Evolutionary conservation across 2,113 vertebrate genomes (phyloP).

Genomic region (Datnioides undecimradiatus): DNA sequence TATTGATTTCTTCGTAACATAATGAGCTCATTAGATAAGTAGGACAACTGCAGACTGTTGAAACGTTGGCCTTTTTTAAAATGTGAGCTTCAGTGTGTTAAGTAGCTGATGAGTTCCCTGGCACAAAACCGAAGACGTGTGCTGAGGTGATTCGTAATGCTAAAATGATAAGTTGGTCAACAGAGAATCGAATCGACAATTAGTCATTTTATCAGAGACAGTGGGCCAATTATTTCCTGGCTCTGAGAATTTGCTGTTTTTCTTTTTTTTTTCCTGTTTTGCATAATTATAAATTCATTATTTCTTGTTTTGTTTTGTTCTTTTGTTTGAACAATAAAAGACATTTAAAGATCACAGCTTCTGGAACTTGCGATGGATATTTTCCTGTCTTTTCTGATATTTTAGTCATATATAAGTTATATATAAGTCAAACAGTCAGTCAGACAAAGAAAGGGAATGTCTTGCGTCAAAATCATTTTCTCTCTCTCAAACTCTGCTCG

Average conservation of each 20-base stretch:
- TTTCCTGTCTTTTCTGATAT: not conserved
- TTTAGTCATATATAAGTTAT: too few species aligned
- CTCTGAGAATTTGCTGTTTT: not conserved
- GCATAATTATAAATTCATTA: too few species aligned
- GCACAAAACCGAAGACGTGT: not conserved
- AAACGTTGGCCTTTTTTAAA: not conserved
- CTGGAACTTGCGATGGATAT: not conserved
- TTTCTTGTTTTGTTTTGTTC: not conserved
- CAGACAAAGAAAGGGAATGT: not conserved
- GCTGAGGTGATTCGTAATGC: not conserved
- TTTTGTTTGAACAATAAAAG: not conserved
- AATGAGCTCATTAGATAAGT: constrained; percentile 46
- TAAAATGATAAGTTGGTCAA: not conserved
- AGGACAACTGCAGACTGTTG: constrained; percentile 17
- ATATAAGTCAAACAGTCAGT: not conserved
- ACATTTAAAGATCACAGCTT: not conserved
- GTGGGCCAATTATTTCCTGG: not conserved
- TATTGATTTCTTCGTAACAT: constrained; percentile 37
- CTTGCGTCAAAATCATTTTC: not conserved
- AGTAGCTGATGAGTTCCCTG: not conserved
- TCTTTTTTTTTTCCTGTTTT: not conserved
- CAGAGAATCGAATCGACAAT: not conserved
- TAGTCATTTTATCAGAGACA: not conserved
- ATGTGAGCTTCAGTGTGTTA: not conserved
- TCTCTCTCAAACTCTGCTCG: not conserved